Evolutionary conservation across 2,797 vertebrate species (phyloP), one percentile per base, ranked within the genome.

Genomic region (Heliangelus exortis): DNA sequence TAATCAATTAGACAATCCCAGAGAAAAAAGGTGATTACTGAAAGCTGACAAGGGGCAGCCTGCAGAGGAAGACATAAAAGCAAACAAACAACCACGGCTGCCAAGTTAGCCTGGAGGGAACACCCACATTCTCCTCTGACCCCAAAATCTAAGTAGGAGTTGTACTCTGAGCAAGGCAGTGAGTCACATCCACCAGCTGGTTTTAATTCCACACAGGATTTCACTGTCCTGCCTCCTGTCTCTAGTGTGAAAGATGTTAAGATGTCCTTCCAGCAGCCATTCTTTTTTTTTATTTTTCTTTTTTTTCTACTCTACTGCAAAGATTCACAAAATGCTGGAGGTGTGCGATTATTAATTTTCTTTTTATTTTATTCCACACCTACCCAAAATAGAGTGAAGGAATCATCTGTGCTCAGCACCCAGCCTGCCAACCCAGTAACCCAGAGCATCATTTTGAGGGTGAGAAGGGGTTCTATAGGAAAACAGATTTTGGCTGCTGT

Each of bases 1-100:
- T 93, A 91, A 94, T 95, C 91, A 95, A 84, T 93, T 95, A 93
- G 85, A 69, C 69, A 82, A 43, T 65, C 84, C 73, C 78, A 73
- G 87, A 69, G 75, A 65, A 65, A 86, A 89, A 89, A 87, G 36
- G 69, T 95, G 91, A 88, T 93, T 92, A 66, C 76, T 84, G 87
- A 93, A 87, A 92, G 83, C 85, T 90, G 95, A 96, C 95, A 86
- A 84, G 48, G 77, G 3, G 2, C 54, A 41, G 87, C 80, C 87
- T 91, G 58, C 62, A 86, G 90, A 93, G 66, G 17, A 93, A 65
- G 55, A 33, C 73, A 84, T 78, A 66, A 91, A 90, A 92, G 62
- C 91, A 93, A 92, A 82, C 74, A 94, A 96, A 92, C 73, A 93
- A 62, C 51, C n/a, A 13, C 1, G 25, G 83, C 62, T 93, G 90